Evolutionary conservation across 2,888 invertebrate species (phyloP).

Genomic region (Meiosimyza platycephala): DNA sequence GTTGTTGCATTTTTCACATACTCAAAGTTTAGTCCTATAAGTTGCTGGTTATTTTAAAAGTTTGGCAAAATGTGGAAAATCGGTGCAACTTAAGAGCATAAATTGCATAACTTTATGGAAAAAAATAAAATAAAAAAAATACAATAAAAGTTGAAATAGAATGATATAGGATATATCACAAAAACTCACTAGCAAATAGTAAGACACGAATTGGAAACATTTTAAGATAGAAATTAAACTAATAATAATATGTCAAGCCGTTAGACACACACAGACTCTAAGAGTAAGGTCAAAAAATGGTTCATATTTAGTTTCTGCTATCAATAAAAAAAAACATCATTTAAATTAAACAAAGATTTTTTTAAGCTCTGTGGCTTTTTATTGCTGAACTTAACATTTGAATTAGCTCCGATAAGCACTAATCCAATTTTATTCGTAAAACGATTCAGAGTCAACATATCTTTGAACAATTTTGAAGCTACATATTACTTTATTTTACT

Average conservation of each 20-base stretch:
- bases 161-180: neutral
- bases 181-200: too few species aligned
- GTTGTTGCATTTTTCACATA: conserved; percentile 48
- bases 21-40: conserved; percentile 30
- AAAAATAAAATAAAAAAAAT: neutral
- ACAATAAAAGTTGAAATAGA: neutral
- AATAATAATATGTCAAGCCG: neutral
- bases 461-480: neutral
- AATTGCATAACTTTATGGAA: conserved; percentile 26
- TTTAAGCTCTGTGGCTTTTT: too few species aligned
- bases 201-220: too few species aligned
- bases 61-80: conserved; percentile 26
- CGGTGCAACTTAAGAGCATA: conserved; percentile 23
- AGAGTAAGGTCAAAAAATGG: neutral
- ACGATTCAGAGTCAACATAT: neutral
- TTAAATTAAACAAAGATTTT: too few species aligned
- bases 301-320: too few species aligned
- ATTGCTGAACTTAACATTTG: too few species aligned
- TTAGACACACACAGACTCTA: neutral
- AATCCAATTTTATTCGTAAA: neutral
- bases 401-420: too few species aligned
- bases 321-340: too few species aligned
- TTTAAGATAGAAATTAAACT: neutral
- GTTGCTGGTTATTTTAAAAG: conserved; percentile 30
- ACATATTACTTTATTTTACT: too few species aligned